These are phyloP conservation scores for Chiroxiphia lanceolata DNA, from an alignment of 2,797 vertebrate genomes.

Conservation along the genomic window DNA sequence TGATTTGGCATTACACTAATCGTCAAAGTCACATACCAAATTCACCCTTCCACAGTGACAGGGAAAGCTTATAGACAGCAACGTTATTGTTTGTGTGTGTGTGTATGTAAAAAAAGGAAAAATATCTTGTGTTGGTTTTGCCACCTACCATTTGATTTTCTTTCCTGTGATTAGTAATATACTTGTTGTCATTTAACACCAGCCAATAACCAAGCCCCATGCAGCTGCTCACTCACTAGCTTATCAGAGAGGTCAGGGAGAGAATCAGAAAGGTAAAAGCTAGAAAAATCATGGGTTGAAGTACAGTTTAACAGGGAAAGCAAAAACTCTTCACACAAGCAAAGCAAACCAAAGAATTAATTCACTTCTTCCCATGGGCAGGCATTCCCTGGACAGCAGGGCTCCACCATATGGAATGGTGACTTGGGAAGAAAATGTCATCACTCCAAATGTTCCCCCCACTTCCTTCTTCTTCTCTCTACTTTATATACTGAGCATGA, in stretches of 20 bases:
- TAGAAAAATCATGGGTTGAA: rapidly evolving
- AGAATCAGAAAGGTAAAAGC: neutral
- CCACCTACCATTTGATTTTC: neutral
- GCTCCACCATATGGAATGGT: rapidly evolving
- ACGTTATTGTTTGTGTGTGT: neutral
- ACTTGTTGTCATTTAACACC: neutral
- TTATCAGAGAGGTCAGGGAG: neutral
- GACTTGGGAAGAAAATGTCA: neutral
- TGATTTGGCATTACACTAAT: neutral
- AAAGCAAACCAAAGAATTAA: neutral
- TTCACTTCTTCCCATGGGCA: neutral
- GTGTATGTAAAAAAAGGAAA: neutral
- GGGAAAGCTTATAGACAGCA: neutral
- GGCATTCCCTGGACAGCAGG: neutral
- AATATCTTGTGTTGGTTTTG: neutral
- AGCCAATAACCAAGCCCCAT: neutral
- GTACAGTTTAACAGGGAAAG: neutral
- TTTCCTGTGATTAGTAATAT: neutral
- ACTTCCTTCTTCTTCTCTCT: neutral
- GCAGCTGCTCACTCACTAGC: rapidly evolving
- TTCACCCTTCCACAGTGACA: neutral
- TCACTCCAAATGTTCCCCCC: neutral
- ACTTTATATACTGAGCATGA: too few relatives aligned
- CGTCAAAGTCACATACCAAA: neutral
- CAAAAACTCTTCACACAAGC: neutral